Conservation (phyloP, 2,113 vertebrate species). For the Calyptomena viridis region DNA sequence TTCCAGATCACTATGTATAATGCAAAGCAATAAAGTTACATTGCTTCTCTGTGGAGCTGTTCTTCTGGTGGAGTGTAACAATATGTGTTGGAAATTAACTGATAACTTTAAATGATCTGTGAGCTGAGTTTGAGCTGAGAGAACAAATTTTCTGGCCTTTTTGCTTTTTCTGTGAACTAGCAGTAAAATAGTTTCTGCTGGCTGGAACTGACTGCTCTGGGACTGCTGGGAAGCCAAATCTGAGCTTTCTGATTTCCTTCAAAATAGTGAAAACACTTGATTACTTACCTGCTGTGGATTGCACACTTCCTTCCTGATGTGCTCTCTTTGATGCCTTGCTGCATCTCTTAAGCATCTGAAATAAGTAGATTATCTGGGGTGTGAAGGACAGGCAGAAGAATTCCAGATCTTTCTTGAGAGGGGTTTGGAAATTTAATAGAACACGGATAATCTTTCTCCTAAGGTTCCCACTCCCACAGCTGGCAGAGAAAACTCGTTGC, state of each 20-base stretch:
- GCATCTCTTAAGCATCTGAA: neutral
- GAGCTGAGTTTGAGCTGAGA: neutral
- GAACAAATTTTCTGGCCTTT: rapidly evolving
- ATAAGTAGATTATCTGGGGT: neutral
- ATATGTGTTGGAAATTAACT: neutral
- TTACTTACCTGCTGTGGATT: neutral
- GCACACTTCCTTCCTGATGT: neutral
- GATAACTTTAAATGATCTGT: neutral
- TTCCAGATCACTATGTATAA: neutral
- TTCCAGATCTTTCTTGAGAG: neutral
- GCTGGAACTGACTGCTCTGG: neutral
- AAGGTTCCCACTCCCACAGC: rapidly evolving
- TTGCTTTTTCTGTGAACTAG: neutral
- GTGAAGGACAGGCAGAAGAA: neutral
- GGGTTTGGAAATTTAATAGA: neutral
- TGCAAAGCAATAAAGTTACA: neutral
- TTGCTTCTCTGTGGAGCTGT: neutral
- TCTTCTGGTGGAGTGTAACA: neutral
- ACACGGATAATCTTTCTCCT: neutral
- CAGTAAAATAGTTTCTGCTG: neutral
- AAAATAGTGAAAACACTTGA: neutral
- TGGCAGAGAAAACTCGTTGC: neutral
- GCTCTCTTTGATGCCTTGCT: neutral
- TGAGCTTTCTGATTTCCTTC: neutral
- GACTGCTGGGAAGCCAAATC: neutral